Evolutionary conservation across 2,113 vertebrate species (phyloP).

Genomic region (Shinisaurus crocodilurus): DNA sequence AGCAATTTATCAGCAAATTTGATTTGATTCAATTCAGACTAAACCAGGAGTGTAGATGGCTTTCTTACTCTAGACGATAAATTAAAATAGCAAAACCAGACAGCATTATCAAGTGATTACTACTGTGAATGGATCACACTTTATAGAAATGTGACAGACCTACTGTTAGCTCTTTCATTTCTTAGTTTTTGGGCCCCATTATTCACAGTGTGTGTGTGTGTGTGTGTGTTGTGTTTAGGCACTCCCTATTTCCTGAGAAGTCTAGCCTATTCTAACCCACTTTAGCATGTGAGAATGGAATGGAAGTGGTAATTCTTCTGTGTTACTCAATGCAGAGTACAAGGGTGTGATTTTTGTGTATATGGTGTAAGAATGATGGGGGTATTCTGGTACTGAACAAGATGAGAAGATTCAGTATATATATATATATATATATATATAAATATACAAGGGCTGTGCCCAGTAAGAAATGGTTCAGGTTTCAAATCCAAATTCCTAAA

Average conservation of each 20-base stretch:
- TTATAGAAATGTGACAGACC: too few relatives aligned
- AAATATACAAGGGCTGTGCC: not conserved
- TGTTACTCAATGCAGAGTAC: not conserved
- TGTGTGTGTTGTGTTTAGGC: not conserved
- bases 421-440: too few relatives aligned
- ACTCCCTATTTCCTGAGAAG: not conserved
- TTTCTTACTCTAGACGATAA: not conserved
- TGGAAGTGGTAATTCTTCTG: not conserved
- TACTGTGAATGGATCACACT: too few relatives aligned
- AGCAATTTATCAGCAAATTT: constrained; percentile 1
- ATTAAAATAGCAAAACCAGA: not conserved
- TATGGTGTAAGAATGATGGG: not conserved
- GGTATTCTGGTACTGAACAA: not conserved
- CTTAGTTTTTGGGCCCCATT: too few relatives aligned
- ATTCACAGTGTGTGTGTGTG: too few relatives aligned
- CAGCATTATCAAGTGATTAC: too few relatives aligned
- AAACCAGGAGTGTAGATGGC: not conserved
- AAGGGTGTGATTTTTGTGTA: not conserved
- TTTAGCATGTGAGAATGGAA: not conserved
- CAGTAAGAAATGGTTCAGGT: not conserved
- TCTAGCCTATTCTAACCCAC: not conserved
- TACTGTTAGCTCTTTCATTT: too few relatives aligned
- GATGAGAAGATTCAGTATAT: not conserved
- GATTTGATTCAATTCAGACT: not conserved
- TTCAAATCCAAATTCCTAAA: not conserved